Percentiles rank a stretch among this genome's conserved stretches.
Evolutionary conservation across 2,888 invertebrate genomes (phyloP).

Genomic region (Euspilapteryx auroguttella): DNA sequence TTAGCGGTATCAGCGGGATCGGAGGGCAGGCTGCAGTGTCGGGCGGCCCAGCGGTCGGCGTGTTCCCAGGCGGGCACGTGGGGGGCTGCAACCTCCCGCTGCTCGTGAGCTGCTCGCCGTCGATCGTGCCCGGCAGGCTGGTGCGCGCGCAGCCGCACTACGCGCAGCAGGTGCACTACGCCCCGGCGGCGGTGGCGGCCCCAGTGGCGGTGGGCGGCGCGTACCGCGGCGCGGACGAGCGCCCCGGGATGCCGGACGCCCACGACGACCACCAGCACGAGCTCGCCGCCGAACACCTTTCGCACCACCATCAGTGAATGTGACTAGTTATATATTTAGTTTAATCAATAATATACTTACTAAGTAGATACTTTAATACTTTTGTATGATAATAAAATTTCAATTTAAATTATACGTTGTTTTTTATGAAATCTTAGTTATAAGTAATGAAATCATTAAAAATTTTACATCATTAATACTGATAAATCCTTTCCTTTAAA

Average conservation of each 20-base stretch:
- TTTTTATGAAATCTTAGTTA: too few species aligned
- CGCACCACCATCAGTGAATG: too few species aligned
- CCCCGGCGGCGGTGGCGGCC: conserved; percentile 4
- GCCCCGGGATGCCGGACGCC: conserved; percentile 12
- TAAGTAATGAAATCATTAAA: too few species aligned
- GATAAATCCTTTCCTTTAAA: too few species aligned
- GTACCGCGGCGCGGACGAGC: conserved; percentile 22
- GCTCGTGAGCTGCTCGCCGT: conserved; percentile 39
- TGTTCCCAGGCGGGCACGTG: conserved; percentile 32
- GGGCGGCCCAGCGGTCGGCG: conserved; percentile 24
- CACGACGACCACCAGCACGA: conserved; percentile 13
- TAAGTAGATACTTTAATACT: too few species aligned
- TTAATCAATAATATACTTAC: too few species aligned
- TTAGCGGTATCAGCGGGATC: conserved; percentile 7
- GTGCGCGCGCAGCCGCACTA: conserved; percentile 16
- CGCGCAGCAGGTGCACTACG: conserved; percentile 7
- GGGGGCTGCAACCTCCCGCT: conserved; percentile 34
- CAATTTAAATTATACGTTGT: too few species aligned
- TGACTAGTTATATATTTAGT: too few species aligned
- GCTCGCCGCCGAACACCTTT: not conserved
- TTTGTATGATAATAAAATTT: too few species aligned
- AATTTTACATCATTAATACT: too few species aligned
- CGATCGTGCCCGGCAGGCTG: conserved; percentile 27
- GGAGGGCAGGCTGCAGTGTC: conserved; percentile 11
- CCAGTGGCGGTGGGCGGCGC: conserved; percentile 4